Evolutionary conservation across 2,888 invertebrate species (phyloP), one percentile per base, ranked within the genome.

Genomic region (Erebia palarica): DNA sequence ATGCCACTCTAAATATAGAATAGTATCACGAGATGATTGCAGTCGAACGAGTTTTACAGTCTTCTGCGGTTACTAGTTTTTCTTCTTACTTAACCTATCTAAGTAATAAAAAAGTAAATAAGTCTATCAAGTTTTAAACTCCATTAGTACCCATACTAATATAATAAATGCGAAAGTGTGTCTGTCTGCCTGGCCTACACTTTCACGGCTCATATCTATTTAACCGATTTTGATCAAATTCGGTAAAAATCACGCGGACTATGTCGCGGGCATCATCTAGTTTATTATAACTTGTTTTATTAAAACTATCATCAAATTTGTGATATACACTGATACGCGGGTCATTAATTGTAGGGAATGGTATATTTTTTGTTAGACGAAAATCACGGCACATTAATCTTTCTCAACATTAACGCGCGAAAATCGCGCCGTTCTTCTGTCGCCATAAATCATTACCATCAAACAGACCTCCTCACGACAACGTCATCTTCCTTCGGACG

Each of bases 381-480:
- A 81, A 83, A 85, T 84, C 84, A 58, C 78, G 81, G 82, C 84
- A 84, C 88, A 89, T 91, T 91, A 88, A 90, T 90, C 90, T 90
- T 90, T 87, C 84, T 85, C 82, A 83, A 82, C 86, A 86, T 89
- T 89, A 90, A 85, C 84, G 86, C 84, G 86, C 85, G 86, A 87
- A 90, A 89, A 90, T 90, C 84, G 84, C 88, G 86, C 86, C 86
- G 87, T 84, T 86, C 85, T 86, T 84, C 86, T 85, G 90, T 88
- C 88, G 84, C 83, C 88, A 91, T 92, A 90, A 92, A 92, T 93
- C 91, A 92, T 92, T 91, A 91, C 84, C 90, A 89, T 90, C 90
- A 90, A 89, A 88, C 88, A 85, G 81, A 85, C 84, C 81, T 76
- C 76, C 81, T 79, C 60, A 67, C 71, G 80, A 80, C 81, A 84